phyloP scores from a whole-genome alignment of 2,113 vertebrate genomes.

The Holacanthus passer region DNA sequence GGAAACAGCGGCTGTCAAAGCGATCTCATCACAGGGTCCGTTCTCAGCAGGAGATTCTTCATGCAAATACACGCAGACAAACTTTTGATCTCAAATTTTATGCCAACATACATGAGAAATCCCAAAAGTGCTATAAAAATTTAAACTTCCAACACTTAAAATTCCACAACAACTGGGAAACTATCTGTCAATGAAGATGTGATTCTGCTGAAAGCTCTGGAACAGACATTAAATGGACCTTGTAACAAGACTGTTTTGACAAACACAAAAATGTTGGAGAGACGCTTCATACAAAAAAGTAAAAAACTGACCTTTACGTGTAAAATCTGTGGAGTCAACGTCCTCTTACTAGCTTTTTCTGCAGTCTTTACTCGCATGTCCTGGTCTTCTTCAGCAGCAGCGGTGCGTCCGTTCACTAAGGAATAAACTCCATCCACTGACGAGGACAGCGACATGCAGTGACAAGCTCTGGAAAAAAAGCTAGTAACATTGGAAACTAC shows the following conservation, averaged over 20 bases:
- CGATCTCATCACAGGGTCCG: background rate
- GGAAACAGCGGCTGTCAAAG: background rate
- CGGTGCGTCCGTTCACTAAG: background rate
- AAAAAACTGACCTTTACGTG: background rate
- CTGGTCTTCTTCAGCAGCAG: background rate
- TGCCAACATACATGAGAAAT: background rate
- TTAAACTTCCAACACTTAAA: background rate
- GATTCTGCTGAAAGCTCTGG: background rate
- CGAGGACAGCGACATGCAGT: background rate
- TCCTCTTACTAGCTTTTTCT: background rate
- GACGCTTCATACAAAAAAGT: background rate
- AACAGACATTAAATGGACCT: background rate
- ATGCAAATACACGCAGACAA: too few species aligned
- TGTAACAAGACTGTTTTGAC: background rate
- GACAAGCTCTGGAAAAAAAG: conserved; percentile 9
- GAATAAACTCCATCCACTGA: background rate
- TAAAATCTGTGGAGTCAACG: background rate
- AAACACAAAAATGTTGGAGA: background rate
- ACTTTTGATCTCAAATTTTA: background rate
- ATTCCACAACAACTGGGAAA: background rate
- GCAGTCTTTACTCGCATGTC: background rate
- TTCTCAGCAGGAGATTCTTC: conserved; percentile 28
- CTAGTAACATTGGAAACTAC: background rate
- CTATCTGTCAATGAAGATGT: background rate
- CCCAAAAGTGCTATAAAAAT: background rate